phyloP scores from a whole-genome alignment of 2,888 invertebrate species.

The Boloria selene region DNA sequence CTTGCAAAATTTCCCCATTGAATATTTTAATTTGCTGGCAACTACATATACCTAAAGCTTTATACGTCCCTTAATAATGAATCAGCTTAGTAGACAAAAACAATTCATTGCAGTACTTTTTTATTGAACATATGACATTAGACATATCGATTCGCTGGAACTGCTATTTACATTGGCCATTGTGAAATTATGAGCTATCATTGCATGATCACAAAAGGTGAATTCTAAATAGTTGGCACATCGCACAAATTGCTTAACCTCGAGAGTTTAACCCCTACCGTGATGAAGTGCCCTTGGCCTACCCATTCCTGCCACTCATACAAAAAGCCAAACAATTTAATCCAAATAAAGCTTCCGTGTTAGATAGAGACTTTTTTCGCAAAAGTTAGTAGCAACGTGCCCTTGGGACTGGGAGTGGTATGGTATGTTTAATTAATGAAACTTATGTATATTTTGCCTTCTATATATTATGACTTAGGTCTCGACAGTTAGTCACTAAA shows the following conservation, averaged over 20 bases:
- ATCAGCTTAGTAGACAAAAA: no score
- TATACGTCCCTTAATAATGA: no score
- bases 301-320: slow-evolving; percentile 15
- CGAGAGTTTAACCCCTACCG: slow-evolving; percentile 32
- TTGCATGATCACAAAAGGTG: slow-evolving; percentile 25
- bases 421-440: slow-evolving; percentile 12
- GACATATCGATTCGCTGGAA: background rate
- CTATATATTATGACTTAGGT: background rate
- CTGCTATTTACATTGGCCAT: background rate
- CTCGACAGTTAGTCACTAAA: no score
- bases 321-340: slow-evolving; percentile 31
- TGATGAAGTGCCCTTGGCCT: slow-evolving; percentile 38
- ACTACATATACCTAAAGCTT: no score
- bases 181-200: slow-evolving; percentile 13
- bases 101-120: no score
- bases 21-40: background rate
- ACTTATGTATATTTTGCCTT: background rate
- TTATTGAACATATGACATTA: no score
- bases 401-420: slow-evolving; percentile 16
- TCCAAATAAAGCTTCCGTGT: slow-evolving; percentile 36
- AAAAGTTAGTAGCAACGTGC: slow-evolving; percentile 25
- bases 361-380: slow-evolving; percentile 30
- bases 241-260: slow-evolving; percentile 21
- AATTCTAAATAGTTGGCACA: slow-evolving; percentile 29
- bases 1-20: background rate